Conservation (phyloP, 1,140 invertebrate genomes). For the Maconellicoccus hirsutus region DNA sequence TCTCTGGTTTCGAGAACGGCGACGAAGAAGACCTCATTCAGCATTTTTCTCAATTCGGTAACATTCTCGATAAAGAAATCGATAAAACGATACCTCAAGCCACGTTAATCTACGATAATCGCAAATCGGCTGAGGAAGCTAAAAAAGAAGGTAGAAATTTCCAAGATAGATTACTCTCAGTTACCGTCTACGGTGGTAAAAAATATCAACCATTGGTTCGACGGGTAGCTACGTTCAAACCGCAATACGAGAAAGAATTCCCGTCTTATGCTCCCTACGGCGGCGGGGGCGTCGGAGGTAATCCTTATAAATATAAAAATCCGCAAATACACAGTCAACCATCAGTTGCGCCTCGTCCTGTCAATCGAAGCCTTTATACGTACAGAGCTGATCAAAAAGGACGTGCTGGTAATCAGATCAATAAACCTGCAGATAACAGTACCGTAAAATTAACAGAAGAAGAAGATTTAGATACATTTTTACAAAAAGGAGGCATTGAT, state of each 20-base stretch:
- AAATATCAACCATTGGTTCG: not conserved
- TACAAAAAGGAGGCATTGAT: not conserved
- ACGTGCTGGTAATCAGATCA: not conserved
- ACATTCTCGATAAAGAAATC: slow-evolving; percentile 52
- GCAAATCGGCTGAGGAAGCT: slow-evolving; percentile 61
- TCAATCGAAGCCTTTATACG: not conserved
- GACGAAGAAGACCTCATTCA: slow-evolving; percentile 24
- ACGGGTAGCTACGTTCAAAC: not conserved
- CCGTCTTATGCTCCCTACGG: not conserved
- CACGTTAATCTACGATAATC: slow-evolving; percentile 55
- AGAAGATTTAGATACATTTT: not conserved
- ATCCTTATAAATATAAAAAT: slow-evolving; percentile 15
- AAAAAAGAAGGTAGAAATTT: slow-evolving; percentile 51
- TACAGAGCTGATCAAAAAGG: not conserved
- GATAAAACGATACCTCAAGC: slow-evolving; percentile 53
- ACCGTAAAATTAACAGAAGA: not conserved
- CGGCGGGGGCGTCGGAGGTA: not conserved
- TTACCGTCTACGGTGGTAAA: slow-evolving; percentile 34
- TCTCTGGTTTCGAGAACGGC: slow-evolving; percentile 24
- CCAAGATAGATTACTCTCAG: slow-evolving; percentile 40
- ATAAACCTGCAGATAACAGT: not conserved
- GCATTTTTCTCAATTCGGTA: slow-evolving; percentile 52
- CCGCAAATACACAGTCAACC: not conserved
- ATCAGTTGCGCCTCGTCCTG: not conserved
- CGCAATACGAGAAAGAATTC: slow-evolving; percentile 6